phyloP scores from a whole-genome alignment of 1,140 invertebrate species.

The Anastrepha ludens region DNA sequence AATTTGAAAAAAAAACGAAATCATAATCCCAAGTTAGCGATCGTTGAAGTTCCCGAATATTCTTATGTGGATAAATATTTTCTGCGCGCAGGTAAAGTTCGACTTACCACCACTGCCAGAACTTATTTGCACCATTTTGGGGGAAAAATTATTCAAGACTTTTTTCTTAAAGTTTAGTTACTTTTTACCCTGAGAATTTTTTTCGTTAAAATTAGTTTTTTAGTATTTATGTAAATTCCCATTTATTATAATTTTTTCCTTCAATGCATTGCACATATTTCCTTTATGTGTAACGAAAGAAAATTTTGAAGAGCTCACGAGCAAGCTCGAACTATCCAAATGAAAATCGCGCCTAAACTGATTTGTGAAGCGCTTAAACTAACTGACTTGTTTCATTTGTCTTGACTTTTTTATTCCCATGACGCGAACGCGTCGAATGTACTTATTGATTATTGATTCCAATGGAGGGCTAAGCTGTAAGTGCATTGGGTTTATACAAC shows the following conservation, averaged over 20 bases:
- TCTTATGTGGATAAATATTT: neutral
- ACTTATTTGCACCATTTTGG: constrained; percentile 54
- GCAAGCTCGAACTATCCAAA: constrained; percentile 60
- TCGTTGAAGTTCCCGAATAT: neutral
- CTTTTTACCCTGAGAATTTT: neutral
- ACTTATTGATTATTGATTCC: constrained; percentile 38
- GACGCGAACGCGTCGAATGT: neutral
- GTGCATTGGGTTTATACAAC: constrained; percentile 33
- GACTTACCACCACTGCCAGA: constrained; percentile 52
- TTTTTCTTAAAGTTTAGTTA: neutral
- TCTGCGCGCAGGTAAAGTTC: neutral
- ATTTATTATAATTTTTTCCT: neutral
- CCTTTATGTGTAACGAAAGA: no score
- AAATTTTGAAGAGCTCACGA: constrained; percentile 33
- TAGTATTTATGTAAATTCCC: neutral
- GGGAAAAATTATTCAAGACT: neutral
- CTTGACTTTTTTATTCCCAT: constrained; percentile 9
- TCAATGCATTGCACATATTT: neutral
- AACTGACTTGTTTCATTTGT: constrained; percentile 25
- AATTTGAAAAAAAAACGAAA: neutral
- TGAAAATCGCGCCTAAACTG: constrained; percentile 73
- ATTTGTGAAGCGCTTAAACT: constrained; percentile 61
- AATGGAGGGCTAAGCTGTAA: neutral
- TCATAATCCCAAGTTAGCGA: neutral
- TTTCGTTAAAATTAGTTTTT: constrained; percentile 1